A percentile compares a stretch with the other conserved stretches of the same genome.
phyloP scores from a whole-genome alignment of 2,888 invertebrate genomes.

The Athalia cordata region DNA sequence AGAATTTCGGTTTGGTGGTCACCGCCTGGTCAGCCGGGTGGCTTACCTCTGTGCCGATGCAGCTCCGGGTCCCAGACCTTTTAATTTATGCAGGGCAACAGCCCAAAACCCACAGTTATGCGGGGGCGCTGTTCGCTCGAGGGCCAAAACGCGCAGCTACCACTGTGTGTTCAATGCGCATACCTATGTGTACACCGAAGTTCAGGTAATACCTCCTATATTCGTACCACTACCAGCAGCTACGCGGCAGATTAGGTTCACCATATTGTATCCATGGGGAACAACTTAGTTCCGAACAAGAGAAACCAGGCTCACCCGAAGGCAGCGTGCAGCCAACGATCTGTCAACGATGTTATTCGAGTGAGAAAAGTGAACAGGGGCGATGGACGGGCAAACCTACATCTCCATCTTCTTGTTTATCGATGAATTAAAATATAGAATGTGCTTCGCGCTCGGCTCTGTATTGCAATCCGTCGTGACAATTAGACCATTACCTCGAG shows the following conservation, averaged over 20 bases:
- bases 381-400: too few relatives aligned
- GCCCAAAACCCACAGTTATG: slow-evolving; percentile 59
- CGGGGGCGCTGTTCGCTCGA: slow-evolving; percentile 20
- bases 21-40: neutral
- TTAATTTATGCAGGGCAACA: slow-evolving; percentile 66
- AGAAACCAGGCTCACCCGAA: neutral
- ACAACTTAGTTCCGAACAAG: slow-evolving; percentile 23
- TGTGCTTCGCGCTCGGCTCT: too few relatives aligned
- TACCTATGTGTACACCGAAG: slow-evolving; percentile 4
- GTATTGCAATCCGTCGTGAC: too few relatives aligned
- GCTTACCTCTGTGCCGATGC: neutral
- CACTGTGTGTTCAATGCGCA: too few relatives aligned
- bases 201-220: slow-evolving; percentile 21
- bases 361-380: neutral
- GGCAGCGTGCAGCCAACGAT: neutral
- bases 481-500: too few relatives aligned
- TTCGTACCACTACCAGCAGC: neutral
- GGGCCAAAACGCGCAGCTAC: slow-evolving; percentile 13
- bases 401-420: too few relatives aligned
- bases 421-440: too few relatives aligned
- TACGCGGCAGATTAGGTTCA: slow-evolving; percentile 15
- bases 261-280: slow-evolving; percentile 7
- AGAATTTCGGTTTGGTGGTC: neutral
- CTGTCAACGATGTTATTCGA: neutral
- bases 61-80: slow-evolving; percentile 17